Evolutionary conservation across 2,797 vertebrate genomes (phyloP), one percentile per base, ranked within the genome.

Genomic region (Mus minutoides): DNA sequence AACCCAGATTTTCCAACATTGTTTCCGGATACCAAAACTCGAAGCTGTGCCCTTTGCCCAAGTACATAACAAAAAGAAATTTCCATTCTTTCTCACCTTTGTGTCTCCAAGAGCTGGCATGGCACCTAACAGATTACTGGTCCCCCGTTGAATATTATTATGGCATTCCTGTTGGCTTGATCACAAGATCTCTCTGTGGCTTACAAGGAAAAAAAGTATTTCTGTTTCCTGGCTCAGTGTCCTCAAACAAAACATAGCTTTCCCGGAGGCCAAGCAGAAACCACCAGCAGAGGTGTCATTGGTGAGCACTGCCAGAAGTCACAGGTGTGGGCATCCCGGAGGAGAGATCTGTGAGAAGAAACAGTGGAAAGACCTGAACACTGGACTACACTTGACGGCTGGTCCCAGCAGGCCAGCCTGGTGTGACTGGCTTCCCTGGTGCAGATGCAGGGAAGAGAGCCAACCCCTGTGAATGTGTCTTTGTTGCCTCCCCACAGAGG

Each of bases 351-450:
- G 46, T 80, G 85, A 40, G 64, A 84, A 60, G 83, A 73, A 0
- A 78, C 0, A 78, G 43, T 16, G 84, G 71, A 90, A 43, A 88
- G 60, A 64, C 92, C 56, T 34, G 79, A 24, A 60, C 17, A 4
- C 34, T 37, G n/a, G 46, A 9, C 85, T 7, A 6, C 49, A 21
- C 24, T 2, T 85, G 95, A 88, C 95, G 97, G 97, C 91, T 95
- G 96, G 96, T 49, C 94, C 78, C 93, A 49, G 92, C 92, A 87
- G 97, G 94, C 85, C 93, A 94, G 96, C 92, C 98, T 98, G 69
- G 96, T 86, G 88, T 98, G 98, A 98, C 98, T 98, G 95, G 95
- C 95, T 98, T 77, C n/a, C 94, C 96, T 98, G 98, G 98, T 98
- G 95, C 97, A 97, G 96, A 92, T 97, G 96, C 97, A 94, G 37